Base-by-base conservation (phyloP, 2,888 invertebrate genomes). In the Aproaerema taeniolella region DNA sequence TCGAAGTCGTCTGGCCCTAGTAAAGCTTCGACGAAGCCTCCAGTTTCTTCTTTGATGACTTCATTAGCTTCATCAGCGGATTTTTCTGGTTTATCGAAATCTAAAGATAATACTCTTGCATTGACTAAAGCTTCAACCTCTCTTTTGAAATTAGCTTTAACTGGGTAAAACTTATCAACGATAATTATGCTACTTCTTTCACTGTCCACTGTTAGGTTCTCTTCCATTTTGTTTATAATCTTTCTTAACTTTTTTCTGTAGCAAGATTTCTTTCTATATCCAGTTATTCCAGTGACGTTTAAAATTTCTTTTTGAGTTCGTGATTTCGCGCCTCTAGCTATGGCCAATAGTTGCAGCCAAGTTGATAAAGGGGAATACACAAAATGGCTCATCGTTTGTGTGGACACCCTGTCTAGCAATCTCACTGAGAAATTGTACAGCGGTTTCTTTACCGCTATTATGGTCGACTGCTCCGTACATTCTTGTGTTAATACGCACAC, bases 331-430 rank as follows among this genome's bases (percentile, higher is more conserved):
- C 80, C 79, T 45, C 77, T 73, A 0, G 76, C 67, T 7, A 81
- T 15, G 0, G 72, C 63, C 4, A 62, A 43, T 1, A 82, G 46
- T 39, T 82, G 80, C 25, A 78, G 40, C 76, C 79, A 82, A 2
- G 72, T 67, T 0, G 72, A 64, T 1, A 80, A 39, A 0, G 82
- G 82, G 0, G 82, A 78, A 40, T 62, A 79, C 0, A 76, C 71
- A 36, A 79, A 82, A 47, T 82, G 79, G 0, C 56, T 59, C 2
- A 60, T 53, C 0, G 60, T 68, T 6, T 69, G 62, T 24, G 66
- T 53, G 0, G 65, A 46, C 0, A 77, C 71, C 39, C 71, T 61
- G 20, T 73, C 69, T n/a, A 80, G 42, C 25, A 80, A 52, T 16
- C 49, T 52, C 5, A 67, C 46, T 4, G 82, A 73, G 36, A 80